A percentile compares a stretch with the other conserved stretches of the same genome.
These are phyloP conservation scores for Scyliorhinus canicula DNA, from an alignment of 2,797 vertebrate genomes.

Conservation along the genomic window DNA sequence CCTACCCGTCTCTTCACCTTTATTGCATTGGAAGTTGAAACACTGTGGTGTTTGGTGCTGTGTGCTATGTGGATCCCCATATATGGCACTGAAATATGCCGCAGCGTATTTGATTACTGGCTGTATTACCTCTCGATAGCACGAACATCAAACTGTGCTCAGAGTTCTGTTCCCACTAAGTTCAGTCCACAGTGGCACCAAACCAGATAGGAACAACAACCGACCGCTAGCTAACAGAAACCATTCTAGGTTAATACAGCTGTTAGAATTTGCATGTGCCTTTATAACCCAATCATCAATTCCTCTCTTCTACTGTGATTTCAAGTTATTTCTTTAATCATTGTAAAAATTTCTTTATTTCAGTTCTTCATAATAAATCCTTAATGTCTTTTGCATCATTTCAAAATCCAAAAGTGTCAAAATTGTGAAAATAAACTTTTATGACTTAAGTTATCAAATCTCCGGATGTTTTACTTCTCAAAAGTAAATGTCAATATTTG, in stretches of 20 bases:
- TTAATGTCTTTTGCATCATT: not conserved
- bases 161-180: not conserved
- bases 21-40: too few relatives aligned
- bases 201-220: not conserved
- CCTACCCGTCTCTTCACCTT: not conserved
- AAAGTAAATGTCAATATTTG: not conserved
- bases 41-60: not conserved
- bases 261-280: not conserved
- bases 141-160: too few relatives aligned
- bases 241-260: not conserved
- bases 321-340: conserved; percentile 1
- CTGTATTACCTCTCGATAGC: not conserved
- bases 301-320: not conserved
- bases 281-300: not conserved
- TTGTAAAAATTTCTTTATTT: conserved; percentile 12
- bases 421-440: not conserved
- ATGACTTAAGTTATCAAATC: not conserved
- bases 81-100: not conserved
- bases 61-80: not conserved
- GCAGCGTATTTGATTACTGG: too few relatives aligned
- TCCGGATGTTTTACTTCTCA: not conserved
- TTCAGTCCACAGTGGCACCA: not conserved
- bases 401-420: not conserved
- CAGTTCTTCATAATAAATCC: not conserved
- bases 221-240: not conserved